Evolutionary conservation across 2,797 vertebrate genomes (phyloP).

Genomic region (Hafferia zeledoni): DNA sequence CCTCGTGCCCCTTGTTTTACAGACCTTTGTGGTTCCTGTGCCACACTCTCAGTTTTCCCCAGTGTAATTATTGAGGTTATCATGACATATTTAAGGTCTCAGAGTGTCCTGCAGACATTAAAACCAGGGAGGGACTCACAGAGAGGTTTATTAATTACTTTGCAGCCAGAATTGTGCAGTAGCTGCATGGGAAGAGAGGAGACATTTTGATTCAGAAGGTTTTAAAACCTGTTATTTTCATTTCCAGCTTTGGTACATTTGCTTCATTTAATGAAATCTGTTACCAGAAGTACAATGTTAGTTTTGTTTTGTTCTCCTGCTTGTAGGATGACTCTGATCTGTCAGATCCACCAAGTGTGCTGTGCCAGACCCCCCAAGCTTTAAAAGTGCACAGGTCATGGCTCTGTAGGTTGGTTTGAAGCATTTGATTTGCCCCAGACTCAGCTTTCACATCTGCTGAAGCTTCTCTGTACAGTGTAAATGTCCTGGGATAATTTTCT

Average conservation of each 20-base stretch:
- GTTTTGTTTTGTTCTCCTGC: background rate
- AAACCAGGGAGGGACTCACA: background rate
- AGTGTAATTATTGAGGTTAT: background rate
- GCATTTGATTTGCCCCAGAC: background rate
- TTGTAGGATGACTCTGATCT: background rate
- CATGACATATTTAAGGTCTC: background rate
- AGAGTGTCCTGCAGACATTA: background rate
- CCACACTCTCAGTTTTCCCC: background rate
- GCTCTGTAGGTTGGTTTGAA: background rate
- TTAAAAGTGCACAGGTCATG: background rate
- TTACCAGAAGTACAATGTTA: background rate
- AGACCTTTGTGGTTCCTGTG: background rate
- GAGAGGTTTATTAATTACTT: background rate
- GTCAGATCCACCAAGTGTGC: background rate
- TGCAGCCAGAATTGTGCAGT: background rate
- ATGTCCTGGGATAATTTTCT: slow-evolving; percentile 11
- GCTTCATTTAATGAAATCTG: background rate
- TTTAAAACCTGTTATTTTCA: background rate
- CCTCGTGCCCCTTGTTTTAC: background rate
- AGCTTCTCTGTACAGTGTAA: slow-evolving; percentile 54
- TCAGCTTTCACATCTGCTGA: background rate
- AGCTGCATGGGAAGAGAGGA: background rate
- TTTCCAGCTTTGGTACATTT: background rate
- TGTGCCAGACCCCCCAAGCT: background rate
- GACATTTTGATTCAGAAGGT: background rate